Evolutionary conservation across 2,888 invertebrate species (phyloP), one percentile per base, ranked within the genome.

Genomic region (Drosophila basisetae): DNA sequence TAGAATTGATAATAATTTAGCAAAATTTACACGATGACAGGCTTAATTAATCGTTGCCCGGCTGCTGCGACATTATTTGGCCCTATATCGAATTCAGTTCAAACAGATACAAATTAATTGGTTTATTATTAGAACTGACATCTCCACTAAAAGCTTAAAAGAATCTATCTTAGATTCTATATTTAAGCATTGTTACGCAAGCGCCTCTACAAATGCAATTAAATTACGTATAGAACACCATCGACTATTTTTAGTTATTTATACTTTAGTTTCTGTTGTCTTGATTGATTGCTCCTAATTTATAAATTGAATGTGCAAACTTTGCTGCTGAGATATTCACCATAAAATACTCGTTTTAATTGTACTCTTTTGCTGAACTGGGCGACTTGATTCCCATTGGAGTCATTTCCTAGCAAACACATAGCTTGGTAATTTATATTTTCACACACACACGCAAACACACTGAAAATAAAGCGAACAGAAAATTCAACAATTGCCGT

Each of bases 11-110:
- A 82, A 89, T 90, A 82, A 86, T 89, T 89, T 87, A 69, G 74
- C 82, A 62, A 80, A 84, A 89, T 90, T 84, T 76, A 82, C 73
- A 84, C 74, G 90, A 72, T 87, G 87, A 90, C 87, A 87, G 71
- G 50, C 62, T 73, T 90, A 87, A 87, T 87, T 90, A 89, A 87
- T 80, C 75, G 80, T 78, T 59, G 53, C 65, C 25, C 16, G 25
- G 43, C 43, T 33, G 47, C 60, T 58, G 18, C 58, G 37, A 62
- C 33, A 41, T 30, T 47, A 35, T 43, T 60, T 56, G 39, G 47
- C 10, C 16, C 16, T 53, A 55, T 53, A 22, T 49, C 22, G 25
- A 16, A 52, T 25, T 13, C 73, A 37, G 59, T 65, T 68, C 56
- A 13, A 66, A 68, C 60, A 66, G 55, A 81, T 63, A 78, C 66